Evolutionary conservation across 2,888 invertebrate species (phyloP).

Genomic region (Cephus rjabovi): DNA sequence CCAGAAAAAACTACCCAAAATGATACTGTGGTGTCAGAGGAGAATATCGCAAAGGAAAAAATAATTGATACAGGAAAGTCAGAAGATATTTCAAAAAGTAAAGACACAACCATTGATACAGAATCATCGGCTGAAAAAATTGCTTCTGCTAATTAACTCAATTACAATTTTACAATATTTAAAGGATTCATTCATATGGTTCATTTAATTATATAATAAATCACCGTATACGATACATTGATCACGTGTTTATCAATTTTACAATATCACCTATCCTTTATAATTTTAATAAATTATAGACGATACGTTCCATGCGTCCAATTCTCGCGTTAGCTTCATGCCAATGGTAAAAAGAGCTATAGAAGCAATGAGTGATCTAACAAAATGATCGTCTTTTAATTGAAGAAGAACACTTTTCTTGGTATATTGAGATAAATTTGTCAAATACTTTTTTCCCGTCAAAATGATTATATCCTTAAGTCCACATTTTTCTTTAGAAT

Average conservation of each 20-base stretch:
- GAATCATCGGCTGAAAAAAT: not conserved
- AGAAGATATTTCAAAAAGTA: not conserved
- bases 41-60: not conserved
- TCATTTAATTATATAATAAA: not conserved
- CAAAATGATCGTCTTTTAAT: not conserved
- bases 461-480: not conserved
- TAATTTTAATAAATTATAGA: not conserved
- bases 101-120: not conserved
- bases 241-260: not conserved
- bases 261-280: not conserved
- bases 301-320: not conserved
- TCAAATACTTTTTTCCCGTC: not conserved
- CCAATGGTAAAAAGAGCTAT: conserved; percentile 2
- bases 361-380: not conserved
- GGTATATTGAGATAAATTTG: not conserved
- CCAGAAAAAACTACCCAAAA: not conserved
- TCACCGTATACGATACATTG: not conserved
- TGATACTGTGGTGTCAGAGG: not conserved
- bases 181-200: not conserved
- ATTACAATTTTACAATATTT: not conserved
- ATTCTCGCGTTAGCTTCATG: not conserved
- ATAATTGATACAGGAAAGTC: not conserved
- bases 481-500: not conserved
- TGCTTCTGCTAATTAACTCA: not conserved
- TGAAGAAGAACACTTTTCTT: not conserved